Conservation (phyloP, 2,113 vertebrate species). For the Cottus gobio region DNA sequence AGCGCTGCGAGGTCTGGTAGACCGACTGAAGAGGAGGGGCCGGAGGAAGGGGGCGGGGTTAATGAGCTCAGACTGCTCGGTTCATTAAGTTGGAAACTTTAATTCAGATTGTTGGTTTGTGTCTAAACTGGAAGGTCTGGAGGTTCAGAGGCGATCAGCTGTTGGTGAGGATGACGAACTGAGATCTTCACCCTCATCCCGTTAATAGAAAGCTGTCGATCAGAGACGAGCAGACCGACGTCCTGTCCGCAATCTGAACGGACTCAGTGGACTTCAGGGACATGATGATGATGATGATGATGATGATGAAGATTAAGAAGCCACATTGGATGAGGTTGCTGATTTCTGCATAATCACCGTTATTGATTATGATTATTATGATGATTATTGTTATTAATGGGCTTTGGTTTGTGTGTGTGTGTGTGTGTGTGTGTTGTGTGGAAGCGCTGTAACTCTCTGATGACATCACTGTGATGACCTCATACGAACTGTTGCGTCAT, state of each 20-base stretch:
- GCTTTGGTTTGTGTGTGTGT: slow-evolving; percentile 18
- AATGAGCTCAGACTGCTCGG: background rate
- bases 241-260: slow-evolving; percentile 45
- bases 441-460: slow-evolving; percentile 10
- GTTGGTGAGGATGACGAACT: background rate
- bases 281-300: slow-evolving; percentile 27
- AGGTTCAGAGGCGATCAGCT: background rate
- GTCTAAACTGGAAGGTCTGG: background rate
- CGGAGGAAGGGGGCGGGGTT: background rate
- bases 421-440: slow-evolving; percentile 17
- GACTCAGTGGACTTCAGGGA: slow-evolving; percentile 33
- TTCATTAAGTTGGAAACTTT: no score
- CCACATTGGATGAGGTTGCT: slow-evolving; percentile 21
- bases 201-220: slow-evolving; percentile 25
- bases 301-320: slow-evolving; percentile 27
- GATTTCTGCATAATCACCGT: slow-evolving; percentile 51
- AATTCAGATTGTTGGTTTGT: background rate
- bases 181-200: slow-evolving; percentile 30
- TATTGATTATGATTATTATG: slow-evolving; percentile 38
- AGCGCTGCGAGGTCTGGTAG: slow-evolving; percentile 97
- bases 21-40: background rate
- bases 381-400: slow-evolving; percentile 17
- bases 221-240: slow-evolving; percentile 39
- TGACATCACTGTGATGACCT: slow-evolving; percentile 76
- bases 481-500: slow-evolving; percentile 37